phyloP scores from a whole-genome alignment of 2,113 vertebrate species.

The Brachirus orientalis region DNA sequence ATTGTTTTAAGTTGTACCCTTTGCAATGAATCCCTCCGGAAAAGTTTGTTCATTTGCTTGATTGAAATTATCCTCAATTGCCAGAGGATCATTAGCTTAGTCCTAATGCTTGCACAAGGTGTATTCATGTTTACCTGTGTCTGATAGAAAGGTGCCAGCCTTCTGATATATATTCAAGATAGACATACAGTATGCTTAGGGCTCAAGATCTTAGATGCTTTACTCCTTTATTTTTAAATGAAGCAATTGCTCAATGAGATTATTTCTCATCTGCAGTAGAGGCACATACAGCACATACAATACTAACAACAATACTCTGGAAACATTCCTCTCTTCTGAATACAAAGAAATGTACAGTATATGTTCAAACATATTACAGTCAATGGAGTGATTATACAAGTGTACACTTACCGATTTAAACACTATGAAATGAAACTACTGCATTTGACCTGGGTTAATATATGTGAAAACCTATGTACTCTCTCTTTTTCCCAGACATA shows the following conservation, averaged over 20 bases:
- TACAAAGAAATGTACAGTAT: background rate
- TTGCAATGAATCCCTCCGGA: background rate
- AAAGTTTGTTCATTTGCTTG: background rate
- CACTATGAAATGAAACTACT: background rate
- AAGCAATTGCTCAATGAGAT: conserved; percentile 10
- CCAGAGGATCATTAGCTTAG: background rate
- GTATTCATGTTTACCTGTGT: conserved; percentile 1
- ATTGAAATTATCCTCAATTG: background rate
- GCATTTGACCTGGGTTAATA: background rate
- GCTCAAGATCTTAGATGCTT: background rate
- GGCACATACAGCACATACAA: background rate
- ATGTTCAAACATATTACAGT: background rate
- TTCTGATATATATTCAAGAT: background rate
- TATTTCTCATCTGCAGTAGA: background rate
- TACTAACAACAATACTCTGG: background rate
- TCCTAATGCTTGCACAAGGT: conserved; percentile 1
- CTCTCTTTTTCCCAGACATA: conserved; percentile 84
- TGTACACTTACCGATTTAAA: too few species aligned
- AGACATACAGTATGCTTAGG: background rate
- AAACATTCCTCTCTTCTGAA: background rate
- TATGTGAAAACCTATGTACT: conserved; percentile 16
- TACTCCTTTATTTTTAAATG: background rate
- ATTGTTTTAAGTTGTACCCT: background rate
- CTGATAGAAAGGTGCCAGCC: background rate
- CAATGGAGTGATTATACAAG: too few species aligned